Evolutionary conservation across 2,888 invertebrate species (phyloP).

Genomic region (Chrysolina haemoptera): DNA sequence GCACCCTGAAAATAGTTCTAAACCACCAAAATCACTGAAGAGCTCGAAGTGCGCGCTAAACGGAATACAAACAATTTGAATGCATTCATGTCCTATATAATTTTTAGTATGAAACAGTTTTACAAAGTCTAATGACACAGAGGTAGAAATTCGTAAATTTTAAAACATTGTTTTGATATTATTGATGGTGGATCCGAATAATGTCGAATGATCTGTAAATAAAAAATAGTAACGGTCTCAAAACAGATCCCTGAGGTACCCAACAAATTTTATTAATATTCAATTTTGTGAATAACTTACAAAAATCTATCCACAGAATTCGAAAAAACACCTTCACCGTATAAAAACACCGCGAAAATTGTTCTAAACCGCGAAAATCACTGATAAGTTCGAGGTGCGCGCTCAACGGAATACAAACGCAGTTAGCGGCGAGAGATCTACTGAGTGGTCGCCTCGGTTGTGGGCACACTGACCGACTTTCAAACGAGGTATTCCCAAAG

Average conservation of each 20-base stretch:
- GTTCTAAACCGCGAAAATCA: constrained; percentile 2
- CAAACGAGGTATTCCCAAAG: constrained; percentile 61
- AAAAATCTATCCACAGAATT: constrained; percentile 21
- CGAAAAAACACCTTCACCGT: neutral
- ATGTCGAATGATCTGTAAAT: too few species aligned
- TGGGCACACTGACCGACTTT: constrained; percentile 66
- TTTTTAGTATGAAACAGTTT: too few species aligned
- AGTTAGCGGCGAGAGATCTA: constrained; percentile 42
- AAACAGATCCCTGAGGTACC: neutral
- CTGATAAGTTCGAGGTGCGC: constrained; percentile 14
- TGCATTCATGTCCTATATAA: too few species aligned
- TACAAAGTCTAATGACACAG: too few species aligned
- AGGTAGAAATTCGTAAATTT: too few species aligned
- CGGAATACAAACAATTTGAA: too few species aligned
- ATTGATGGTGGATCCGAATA: too few species aligned
- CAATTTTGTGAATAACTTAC: constrained; percentile 16
- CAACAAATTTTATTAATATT: neutral
- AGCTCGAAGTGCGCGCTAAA: too few species aligned
- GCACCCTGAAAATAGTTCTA: too few species aligned
- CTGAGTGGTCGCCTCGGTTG: constrained; percentile 44
- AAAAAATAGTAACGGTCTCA: neutral
- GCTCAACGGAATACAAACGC: constrained; percentile 32
- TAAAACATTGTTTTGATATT: too few species aligned
- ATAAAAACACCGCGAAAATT: constrained; percentile 15
- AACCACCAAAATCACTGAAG: too few species aligned